Base-by-base conservation (phyloP, 2,797 vertebrate genomes). In the Neopelma chrysocephalum region DNA sequence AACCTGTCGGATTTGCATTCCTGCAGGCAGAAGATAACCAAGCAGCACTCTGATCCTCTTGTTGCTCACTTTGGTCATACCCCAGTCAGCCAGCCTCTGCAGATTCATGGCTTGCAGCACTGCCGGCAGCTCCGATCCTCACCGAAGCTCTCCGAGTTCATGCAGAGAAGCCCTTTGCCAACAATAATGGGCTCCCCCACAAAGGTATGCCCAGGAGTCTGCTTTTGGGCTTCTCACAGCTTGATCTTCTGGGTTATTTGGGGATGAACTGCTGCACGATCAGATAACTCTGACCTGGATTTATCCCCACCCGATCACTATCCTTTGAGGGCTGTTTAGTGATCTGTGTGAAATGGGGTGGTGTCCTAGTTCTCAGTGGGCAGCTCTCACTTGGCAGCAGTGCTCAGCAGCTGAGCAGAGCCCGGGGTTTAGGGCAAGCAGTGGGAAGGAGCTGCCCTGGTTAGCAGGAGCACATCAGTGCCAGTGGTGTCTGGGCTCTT, bases 181-280 rank as follows among this genome's bases (percentile, higher is more conserved):
- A 99, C 99, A 7, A 99, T 99, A 94, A 89, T 99, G 92, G 99
- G 99, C 89, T 99, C 99, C 71, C 99, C 99, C 11, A 98, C 98
- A 51, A 98, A 98, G 98, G 99, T 99, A 95, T 22, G 27, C 45
- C 27, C 20, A 38, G 47, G 62, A 69, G 6, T 36, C 62, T 61
- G 56, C 62, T 45, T 40, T 10, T 32, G 71, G n/a, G n/a, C 51
- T 60, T 77, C 54, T 88, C 64, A 31, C 10, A 4, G 45, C 60
- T 85, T 16, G 0, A 4, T 64, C 53, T 31, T 29, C n/a, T 38
- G 73, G 56, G 25, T 65, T 89, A 20, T 61, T 25, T 77, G 20
- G 10, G 53, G 50, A 32, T 80, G 86, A 93, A 31, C 27, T 2
- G 11, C 76, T 81, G 58, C 20, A 3, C 18, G 43, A 72, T 61